Evolutionary conservation across 2,797 vertebrate species (phyloP).

Genomic region (Poliocrania exsul): DNA sequence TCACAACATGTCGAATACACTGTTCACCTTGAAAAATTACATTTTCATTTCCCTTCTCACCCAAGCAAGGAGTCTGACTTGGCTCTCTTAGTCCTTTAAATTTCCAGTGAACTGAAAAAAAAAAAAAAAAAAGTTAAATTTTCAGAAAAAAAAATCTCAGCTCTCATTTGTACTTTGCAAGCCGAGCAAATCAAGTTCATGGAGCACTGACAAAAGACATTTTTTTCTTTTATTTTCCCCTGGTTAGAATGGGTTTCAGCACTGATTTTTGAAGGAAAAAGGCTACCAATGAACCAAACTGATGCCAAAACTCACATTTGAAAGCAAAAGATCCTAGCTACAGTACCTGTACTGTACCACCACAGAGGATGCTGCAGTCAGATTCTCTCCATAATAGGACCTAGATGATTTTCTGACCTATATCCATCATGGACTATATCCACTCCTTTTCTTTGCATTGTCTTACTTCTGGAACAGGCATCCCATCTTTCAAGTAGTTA

Average conservation of each 20-base stretch:
- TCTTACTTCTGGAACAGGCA: not conserved
- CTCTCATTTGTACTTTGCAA: not conserved
- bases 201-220: not conserved
- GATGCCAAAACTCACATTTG: not conserved
- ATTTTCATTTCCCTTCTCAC: not conserved
- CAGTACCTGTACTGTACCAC: not conserved
- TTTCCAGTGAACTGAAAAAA: not conserved
- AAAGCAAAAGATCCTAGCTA: not conserved
- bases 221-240: not conserved
- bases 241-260: not conserved
- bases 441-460: not conserved
- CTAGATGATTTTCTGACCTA: not conserved
- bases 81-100: not conserved
- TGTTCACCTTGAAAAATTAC: not conserved
- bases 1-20: not conserved
- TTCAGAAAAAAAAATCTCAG: not conserved
- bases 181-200: not conserved
- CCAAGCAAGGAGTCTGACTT: not conserved
- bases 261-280: not conserved
- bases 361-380: not conserved
- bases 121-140: not conserved
- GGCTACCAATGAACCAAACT: not conserved
- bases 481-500: not conserved
- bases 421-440: not conserved
- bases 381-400: not conserved